A percentile compares a stretch with the other conserved stretches of the same genome.
Evolutionary conservation across 1,140 invertebrate species (phyloP).

Genomic region (Holcopasites calliopsidis): DNA sequence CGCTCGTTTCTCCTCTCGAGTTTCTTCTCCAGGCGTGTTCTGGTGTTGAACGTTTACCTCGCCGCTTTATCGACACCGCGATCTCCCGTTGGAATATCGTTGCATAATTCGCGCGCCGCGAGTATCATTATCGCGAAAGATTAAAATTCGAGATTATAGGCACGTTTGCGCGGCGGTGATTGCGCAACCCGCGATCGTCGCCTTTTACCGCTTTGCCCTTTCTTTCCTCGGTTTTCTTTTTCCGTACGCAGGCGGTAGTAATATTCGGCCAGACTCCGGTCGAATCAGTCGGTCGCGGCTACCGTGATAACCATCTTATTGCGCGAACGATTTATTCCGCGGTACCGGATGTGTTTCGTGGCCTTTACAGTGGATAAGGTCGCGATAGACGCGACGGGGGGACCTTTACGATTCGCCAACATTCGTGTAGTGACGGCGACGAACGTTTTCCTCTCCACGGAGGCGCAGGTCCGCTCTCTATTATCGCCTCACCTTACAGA

Average conservation of each 20-base stretch:
- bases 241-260: constrained; percentile 25
- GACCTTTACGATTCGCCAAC: constrained; percentile 27
- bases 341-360: constrained; percentile 15
- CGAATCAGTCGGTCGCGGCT: constrained; percentile 27
- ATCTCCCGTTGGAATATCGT: constrained; percentile 32
- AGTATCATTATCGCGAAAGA: constrained; percentile 46
- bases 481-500: constrained; percentile 28
- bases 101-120: constrained; percentile 42
- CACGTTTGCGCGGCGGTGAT: no score
- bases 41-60: not conserved
- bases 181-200: constrained; percentile 16
- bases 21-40: constrained; percentile 1
- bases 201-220: not conserved
- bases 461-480: not conserved
- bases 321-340: constrained; percentile 26
- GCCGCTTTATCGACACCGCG: constrained; percentile 32
- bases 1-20: not conserved
- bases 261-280: constrained; percentile 16
- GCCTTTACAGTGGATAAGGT: constrained; percentile 7
- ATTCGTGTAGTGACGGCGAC: constrained; percentile 30
- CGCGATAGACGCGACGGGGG: not conserved
- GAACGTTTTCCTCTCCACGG: constrained; percentile 2
- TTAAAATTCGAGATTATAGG: constrained; percentile 35
- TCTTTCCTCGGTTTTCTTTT: not conserved
- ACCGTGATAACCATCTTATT: constrained; percentile 39